Conservation (phyloP, 2,888 invertebrate species). For the Syritta pipiens region DNA sequence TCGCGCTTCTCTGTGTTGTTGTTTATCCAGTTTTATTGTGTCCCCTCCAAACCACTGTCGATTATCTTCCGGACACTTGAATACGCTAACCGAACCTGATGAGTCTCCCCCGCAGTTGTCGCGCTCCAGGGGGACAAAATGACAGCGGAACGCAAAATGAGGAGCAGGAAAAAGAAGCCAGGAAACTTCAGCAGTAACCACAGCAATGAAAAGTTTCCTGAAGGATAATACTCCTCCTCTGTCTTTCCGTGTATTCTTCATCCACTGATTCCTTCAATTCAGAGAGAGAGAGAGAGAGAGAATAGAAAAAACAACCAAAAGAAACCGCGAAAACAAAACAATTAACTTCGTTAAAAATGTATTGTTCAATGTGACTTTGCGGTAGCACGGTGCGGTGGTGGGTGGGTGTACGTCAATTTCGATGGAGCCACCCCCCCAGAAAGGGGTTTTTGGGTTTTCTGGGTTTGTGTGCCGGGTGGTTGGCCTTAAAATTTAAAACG, state of each 20-base stretch:
- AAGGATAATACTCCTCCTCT: neutral
- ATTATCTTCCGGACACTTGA: conserved; percentile 39
- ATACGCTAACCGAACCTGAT: conserved; percentile 18
- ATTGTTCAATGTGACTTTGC: conserved; percentile 12
- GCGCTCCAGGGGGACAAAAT: too few relatives aligned
- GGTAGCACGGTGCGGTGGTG: too few relatives aligned
- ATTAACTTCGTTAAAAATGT: conserved; percentile 38
- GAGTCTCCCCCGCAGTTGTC: conserved; percentile 16
- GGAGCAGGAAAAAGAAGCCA: neutral
- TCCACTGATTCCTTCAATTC: neutral
- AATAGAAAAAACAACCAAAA: neutral
- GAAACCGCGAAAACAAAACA: conserved; percentile 14
- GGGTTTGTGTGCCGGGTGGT: too few relatives aligned
- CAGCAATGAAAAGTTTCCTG: conserved; percentile 17
- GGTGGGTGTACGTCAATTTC: too few relatives aligned
- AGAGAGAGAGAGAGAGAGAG: neutral
- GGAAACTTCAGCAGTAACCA: conserved; percentile 22
- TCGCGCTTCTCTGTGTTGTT: neutral
- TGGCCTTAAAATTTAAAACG: neutral
- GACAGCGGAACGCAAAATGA: neutral
- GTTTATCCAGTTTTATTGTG: conserved; percentile 8
- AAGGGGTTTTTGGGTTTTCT: conserved; percentile 4
- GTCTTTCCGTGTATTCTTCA: neutral
- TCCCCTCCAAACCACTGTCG: neutral
- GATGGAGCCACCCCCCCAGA: neutral